Evolutionary conservation across 2,113 vertebrate genomes (phyloP).

Genomic region (Crotophaga sulcirostris): DNA sequence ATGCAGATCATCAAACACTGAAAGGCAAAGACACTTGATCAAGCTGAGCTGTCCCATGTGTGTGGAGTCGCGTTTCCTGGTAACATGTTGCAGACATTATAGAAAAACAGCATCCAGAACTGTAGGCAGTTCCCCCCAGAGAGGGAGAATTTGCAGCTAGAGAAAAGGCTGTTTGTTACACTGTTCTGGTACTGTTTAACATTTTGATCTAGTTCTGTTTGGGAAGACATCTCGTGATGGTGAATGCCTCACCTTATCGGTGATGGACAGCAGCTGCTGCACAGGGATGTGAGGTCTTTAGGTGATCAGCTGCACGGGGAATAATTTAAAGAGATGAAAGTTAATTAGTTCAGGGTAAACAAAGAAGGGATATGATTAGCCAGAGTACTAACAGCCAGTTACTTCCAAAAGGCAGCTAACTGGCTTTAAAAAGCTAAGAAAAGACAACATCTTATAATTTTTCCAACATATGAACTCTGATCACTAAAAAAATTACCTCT

Average conservation of each 20-base stretch:
- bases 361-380: conserved; percentile 48
- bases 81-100: not conserved
- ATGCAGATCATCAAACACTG: not conserved
- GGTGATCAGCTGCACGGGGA: conserved; percentile 44
- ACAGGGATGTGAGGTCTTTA: not conserved
- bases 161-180: not conserved
- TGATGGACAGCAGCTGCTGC: not conserved
- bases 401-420: not conserved
- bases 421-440: not conserved
- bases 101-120: not conserved
- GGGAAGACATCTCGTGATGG: not conserved
- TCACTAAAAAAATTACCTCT: not conserved
- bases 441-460: not conserved
- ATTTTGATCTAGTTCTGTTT: not conserved
- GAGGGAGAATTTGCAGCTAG: not conserved
- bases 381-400: conserved; percentile 40
- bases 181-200: not conserved
- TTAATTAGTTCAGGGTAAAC: conserved; percentile 54
- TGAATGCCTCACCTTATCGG: conserved; percentile 1
- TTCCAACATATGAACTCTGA: not conserved
- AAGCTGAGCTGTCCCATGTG: not conserved
- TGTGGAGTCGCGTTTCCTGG: not conserved
- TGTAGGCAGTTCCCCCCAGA: not conserved
- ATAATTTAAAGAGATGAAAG: conserved; percentile 60
- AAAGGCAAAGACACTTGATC: not conserved